Conservation (phyloP, 2,113 vertebrate genomes). For the Larimichthys crocea region DNA sequence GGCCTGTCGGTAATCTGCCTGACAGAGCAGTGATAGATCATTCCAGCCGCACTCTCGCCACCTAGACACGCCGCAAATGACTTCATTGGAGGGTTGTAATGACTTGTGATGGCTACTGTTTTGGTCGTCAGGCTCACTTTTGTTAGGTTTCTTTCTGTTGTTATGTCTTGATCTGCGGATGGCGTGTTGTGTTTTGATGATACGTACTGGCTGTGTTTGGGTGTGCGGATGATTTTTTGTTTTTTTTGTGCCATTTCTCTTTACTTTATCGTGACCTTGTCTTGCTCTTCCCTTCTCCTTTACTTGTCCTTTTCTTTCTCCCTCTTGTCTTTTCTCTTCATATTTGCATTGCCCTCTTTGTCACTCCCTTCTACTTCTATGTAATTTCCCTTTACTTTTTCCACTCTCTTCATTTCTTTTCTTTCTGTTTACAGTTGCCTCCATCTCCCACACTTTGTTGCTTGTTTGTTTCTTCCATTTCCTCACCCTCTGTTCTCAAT, state of each 20-base stretch:
- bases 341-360: constrained; percentile 29
- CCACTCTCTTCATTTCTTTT: constrained; percentile 1
- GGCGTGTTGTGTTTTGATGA: constrained; percentile 6
- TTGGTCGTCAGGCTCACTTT: constrained; percentile 3
- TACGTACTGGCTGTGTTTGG: not conserved
- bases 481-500: constrained; percentile 32
- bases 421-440: constrained; percentile 18
- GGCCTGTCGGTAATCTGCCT: constrained; percentile 40
- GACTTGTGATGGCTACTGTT: constrained; percentile 41
- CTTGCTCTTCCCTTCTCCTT: constrained; percentile 9
- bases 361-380: constrained; percentile 10
- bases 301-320: constrained; percentile 30
- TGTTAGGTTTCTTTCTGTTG: constrained; percentile 26
- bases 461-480: constrained; percentile 36
- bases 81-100: constrained; percentile 47
- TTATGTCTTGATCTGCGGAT: constrained; percentile 15
- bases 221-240: not conserved
- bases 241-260: not conserved
- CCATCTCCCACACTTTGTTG: constrained; percentile 14
- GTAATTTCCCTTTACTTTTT: constrained; percentile 46
- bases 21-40: constrained; percentile 63
- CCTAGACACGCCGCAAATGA: constrained; percentile 47
- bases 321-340: constrained; percentile 17
- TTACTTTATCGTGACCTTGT: constrained; percentile 17
- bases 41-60: constrained; percentile 40